Percentiles rank a stretch among this genome's conserved stretches.
Evolutionary conservation across 1,140 invertebrate genomes (phyloP).

Genomic region (Drosophila sp.): DNA sequence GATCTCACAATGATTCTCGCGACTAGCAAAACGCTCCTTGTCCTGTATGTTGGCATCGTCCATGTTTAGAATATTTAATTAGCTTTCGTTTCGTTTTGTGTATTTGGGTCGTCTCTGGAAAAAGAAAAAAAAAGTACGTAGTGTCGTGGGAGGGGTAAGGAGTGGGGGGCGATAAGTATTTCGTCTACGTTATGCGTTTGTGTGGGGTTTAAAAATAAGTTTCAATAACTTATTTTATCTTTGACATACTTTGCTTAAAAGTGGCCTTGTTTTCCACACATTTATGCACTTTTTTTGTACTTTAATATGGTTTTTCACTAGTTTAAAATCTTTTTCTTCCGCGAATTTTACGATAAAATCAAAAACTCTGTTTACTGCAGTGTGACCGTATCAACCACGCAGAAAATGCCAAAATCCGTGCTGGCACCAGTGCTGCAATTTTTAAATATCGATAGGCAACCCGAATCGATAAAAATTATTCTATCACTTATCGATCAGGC

Average conservation of each 20-base stretch:
- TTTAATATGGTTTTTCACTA: constrained; percentile 32
- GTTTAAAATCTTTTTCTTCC: constrained; percentile 55
- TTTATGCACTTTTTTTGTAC: constrained; percentile 13
- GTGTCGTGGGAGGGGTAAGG: constrained; percentile 27
- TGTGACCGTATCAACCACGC: constrained; percentile 17
- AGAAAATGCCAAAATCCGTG: constrained; percentile 8
- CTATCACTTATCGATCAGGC: too few relatives aligned
- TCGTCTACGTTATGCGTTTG: constrained; percentile 64
- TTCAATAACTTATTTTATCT: not conserved
- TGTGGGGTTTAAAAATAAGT: constrained; percentile 19
- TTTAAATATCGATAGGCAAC: not conserved
- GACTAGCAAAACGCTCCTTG: constrained; percentile 96
- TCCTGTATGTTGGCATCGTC: constrained; percentile 97
- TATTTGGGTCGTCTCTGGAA: constrained; percentile 74
- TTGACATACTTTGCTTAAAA: constrained; percentile 14
- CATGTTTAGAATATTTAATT: constrained; percentile 84
- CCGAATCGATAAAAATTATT: not conserved
- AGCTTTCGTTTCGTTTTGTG: constrained; percentile 46
- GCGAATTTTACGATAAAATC: constrained; percentile 60
- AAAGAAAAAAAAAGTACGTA: constrained; percentile 34
- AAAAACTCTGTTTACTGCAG: constrained; percentile 61
- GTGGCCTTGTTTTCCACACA: constrained; percentile 16
- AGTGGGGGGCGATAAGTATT: constrained; percentile 64
- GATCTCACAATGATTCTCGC: constrained; percentile 99
- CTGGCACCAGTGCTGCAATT: not conserved